phyloP scores from a whole-genome alignment of 2,113 vertebrate genomes.

The Symphodus melops region DNA sequence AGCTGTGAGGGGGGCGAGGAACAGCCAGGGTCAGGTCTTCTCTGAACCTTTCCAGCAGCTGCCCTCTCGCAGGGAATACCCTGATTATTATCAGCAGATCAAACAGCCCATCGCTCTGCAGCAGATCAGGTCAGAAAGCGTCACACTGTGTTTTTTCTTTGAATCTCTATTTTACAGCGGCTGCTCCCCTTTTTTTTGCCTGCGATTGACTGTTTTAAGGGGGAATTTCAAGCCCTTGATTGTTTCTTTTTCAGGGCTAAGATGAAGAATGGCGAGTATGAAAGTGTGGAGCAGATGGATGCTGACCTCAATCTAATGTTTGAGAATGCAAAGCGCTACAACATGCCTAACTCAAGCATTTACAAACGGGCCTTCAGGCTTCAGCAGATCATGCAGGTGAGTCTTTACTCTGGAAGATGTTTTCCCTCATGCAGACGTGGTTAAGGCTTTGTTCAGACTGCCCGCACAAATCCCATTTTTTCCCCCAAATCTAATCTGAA shows the following conservation, averaged over 20 bases:
- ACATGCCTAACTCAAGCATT: conserved; percentile 96
- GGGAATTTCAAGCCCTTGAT: too few relatives aligned
- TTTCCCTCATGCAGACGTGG: neutral
- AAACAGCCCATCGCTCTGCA: conserved; percentile 94
- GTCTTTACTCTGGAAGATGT: neutral
- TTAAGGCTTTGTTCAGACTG: too few relatives aligned
- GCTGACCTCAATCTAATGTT: conserved; percentile 94
- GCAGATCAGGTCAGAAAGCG: conserved; percentile 89
- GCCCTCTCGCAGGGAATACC: conserved; percentile 96
- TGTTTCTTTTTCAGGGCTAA: conserved; percentile 86
- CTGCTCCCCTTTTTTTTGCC: too few relatives aligned
- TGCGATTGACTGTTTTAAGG: too few relatives aligned
- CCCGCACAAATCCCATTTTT: too few relatives aligned
- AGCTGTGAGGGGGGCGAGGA: conserved; percentile 91
- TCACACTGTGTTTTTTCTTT: neutral
- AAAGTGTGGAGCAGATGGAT: conserved; percentile 93
- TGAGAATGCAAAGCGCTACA: conserved; percentile 99
- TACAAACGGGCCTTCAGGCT: conserved; percentile 96
- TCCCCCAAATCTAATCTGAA: too few relatives aligned
- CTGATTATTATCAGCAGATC: conserved; percentile 98
- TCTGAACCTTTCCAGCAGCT: conserved; percentile 96
- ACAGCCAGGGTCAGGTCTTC: conserved; percentile 95
- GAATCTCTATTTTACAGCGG: too few relatives aligned
- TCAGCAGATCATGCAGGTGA: conserved; percentile 97
- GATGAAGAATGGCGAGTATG: conserved; percentile 95